Evolutionary conservation across 1,140 invertebrate genomes (phyloP).

Genomic region (Bombus confusus): DNA sequence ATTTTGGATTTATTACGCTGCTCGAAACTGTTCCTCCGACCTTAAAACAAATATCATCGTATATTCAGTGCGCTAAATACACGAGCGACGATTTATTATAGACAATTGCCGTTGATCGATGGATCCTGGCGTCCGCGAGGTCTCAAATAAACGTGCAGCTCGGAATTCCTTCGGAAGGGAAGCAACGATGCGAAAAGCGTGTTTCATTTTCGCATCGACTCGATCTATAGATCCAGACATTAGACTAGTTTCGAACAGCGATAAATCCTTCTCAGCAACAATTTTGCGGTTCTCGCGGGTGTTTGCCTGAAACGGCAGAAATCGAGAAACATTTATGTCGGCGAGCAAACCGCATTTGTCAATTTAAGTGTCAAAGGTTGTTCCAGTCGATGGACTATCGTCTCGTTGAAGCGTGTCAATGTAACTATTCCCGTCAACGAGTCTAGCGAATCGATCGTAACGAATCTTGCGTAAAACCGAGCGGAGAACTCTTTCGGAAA

Average conservation of each 20-base stretch:
- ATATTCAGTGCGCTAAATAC: neutral
- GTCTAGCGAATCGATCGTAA: conserved; percentile 27
- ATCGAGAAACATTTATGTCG: neutral
- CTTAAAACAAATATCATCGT: neutral
- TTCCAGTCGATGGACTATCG: conserved; percentile 27
- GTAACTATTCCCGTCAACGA: conserved; percentile 29
- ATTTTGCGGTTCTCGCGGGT: neutral
- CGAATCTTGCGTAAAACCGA: neutral
- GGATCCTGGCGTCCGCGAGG: neutral
- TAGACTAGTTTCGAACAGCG: neutral
- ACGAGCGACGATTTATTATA: neutral
- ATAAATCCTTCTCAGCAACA: conserved; percentile 14
- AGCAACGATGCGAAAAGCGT: neutral
- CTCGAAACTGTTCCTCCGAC: no score
- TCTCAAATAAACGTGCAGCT: neutral
- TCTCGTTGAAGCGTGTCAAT: conserved; percentile 44
- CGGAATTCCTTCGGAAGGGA: neutral
- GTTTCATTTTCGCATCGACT: neutral
- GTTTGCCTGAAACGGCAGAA: conserved; percentile 4
- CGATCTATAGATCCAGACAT: conserved; percentile 16
- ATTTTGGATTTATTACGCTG: no score
- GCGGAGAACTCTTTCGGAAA: neutral
- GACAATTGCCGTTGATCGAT: neutral
- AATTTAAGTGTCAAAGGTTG: conserved; percentile 53
- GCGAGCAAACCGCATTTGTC: conserved; percentile 2